A percentile compares a stretch with the other conserved stretches of the same genome.
phyloP scores from a whole-genome alignment of 2,888 invertebrate genomes.

The Campopleginae sp. region DNA sequence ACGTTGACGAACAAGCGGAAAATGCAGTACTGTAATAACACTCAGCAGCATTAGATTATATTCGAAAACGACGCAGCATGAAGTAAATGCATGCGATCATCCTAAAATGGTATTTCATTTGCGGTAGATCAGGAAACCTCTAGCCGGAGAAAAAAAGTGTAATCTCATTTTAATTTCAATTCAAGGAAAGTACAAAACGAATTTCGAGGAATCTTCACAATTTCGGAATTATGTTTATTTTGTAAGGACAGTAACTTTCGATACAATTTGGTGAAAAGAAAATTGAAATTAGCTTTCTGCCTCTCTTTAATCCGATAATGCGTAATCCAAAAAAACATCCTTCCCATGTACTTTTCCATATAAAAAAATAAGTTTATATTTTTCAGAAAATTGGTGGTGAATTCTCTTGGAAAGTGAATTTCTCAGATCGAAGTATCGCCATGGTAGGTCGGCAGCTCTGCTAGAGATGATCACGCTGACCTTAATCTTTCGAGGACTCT shows the following conservation, averaged over 20 bases:
- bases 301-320: too few relatives aligned
- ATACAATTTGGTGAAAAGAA: too few relatives aligned
- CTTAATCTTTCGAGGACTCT: background rate
- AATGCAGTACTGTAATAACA: constrained; percentile 27
- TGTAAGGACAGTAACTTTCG: too few relatives aligned
- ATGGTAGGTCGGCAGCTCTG: background rate
- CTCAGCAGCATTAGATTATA: constrained; percentile 3
- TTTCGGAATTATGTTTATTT: background rate
- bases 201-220: background rate
- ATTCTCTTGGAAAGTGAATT: background rate
- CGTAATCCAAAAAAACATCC: too few relatives aligned
- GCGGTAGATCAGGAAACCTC: constrained; percentile 4
- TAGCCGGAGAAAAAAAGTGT: background rate
- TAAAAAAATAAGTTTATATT: too few relatives aligned
- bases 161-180: background rate
- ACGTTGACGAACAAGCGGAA: constrained; percentile 33
- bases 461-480: background rate
- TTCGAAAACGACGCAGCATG: constrained; percentile 14
- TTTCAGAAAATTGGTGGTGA: background rate
- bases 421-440: background rate
- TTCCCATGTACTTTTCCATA: too few relatives aligned
- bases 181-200: background rate
- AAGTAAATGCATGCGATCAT: constrained; percentile 14
- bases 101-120: constrained; percentile 42
- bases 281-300: too few relatives aligned